Base-by-base conservation (phyloP, 2,888 invertebrate species). In the Eurytoma adleriae region DNA sequence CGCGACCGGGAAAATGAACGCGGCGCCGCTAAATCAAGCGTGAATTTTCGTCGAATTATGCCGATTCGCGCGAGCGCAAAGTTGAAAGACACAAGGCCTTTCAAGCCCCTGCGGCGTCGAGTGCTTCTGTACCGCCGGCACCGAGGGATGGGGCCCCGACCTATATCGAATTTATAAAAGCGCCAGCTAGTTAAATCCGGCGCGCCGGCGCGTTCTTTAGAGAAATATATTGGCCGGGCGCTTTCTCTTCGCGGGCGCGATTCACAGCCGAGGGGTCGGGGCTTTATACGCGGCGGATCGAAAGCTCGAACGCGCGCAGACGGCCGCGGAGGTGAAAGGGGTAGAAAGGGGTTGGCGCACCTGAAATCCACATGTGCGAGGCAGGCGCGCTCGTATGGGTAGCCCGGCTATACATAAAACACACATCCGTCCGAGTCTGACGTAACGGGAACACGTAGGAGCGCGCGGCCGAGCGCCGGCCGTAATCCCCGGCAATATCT, bases 381-480 rank as follows among this genome's bases (percentile, higher is more conserved):
- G 62, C 64, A 64, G 5, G 40, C 40, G 40, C 40, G 40, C 40
- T 4, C 4, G 40, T 40, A 3, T 40, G 40, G 40, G 40, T 40
- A 7, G 40, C 40, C 57, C 1, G 24, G 16, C 74, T 71, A 75
- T 77, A 30, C 62, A 69, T 80, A 78, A 73, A 67, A 61, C 78
- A 62, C 68, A 68, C 67, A 83, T 76, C 73, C 67, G 62, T 79
- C 76, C 67, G 40, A 70, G 54, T 30, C 72, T 72, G 69, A 78
- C 70, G 80, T 75, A 82, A 78, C 68, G 78, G 68, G 70, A 61
- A 74, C 83, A 83, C 77, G 79, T 83, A 75, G 69, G 2, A 56
- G 50, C 30, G 30, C 64, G 56, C 56, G 50, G 7, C 24, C 69
- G 24, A 1, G 0, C n/a, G 18, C 16, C 1, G 40, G 40, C 40